Base-by-base conservation (phyloP, 2,888 invertebrate species). In the Uropetala carovei region DNA sequence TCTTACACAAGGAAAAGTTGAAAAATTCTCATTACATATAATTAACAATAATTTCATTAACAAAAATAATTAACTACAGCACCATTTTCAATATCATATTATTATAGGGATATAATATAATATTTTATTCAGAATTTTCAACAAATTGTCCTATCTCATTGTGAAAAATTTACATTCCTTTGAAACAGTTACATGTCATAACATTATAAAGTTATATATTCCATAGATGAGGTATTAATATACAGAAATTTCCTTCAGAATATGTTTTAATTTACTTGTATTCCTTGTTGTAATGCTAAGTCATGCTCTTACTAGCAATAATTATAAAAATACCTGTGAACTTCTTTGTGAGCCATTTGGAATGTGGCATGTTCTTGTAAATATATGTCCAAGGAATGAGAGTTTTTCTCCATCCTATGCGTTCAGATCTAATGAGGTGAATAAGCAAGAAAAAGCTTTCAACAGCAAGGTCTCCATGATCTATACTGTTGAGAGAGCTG, bases 341-440 rank as follows among this genome's bases (percentile, higher is more conserved):
- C 64, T 89, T 64, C 60, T 89, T 30, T 89, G 68, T 64, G 89
- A 64, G 89, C 64, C 43, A 68, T 27, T 89, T 68, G 11, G 64
- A 68, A 68, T 43, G 43, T 64, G 89, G 89, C 64, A 30, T 43
- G 64, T 89, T 89, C 60, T 89, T 89, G 89, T 89, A 89, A 89
- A 89, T 89, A 89, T 75, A 89, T 68, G 64, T 89, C 64, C 89
- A 89, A 89, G 89, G 89, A 89, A 89, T 89, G 89, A 68, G 89
- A 89, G 89, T 89, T 89, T 43, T 89, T 64, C 89, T 89, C 89
- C 89, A 89, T 89, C 43, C 89, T 89, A 89, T 89, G 89, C 89
- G 89, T 89, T 89, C 89, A 64, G 89, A 89, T 89, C 64, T 89
- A 89, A 89, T 89, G 64, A 89, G 64, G 89, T 64, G 60, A 43